Base-by-base conservation (phyloP, 37 sponge, comb jelly and placozoan species). In the Hexactinellida sp. region DNA sequence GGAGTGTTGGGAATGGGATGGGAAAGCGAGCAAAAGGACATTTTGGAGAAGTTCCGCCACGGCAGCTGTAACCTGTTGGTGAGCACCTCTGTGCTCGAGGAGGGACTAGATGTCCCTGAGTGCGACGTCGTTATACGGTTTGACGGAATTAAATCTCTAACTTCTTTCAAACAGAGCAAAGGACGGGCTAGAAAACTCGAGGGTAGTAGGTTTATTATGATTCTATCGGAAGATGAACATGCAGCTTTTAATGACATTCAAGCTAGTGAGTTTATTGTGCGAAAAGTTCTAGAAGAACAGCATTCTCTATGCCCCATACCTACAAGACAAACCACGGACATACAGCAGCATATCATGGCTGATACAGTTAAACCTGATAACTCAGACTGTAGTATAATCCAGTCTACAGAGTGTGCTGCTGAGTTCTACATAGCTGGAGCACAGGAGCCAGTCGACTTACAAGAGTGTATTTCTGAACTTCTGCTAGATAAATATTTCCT, bases 81-180 rank as follows among this genome's bases (percentile, higher is more conserved):
- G n/a, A 88, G 93, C 19, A 94, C 98, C 13, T 91, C 92, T 63
- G 95, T 93, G 36, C 82, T 92, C 0, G 98, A 97, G 87, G 98
- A 97, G 55, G 98, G 98, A 0, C 54, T 97, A n/a, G 98, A 97
- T 88, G 92, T 97, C 0, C 91, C 95, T 24, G 87, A 71, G 0
- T 97, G 98, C 82, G 90, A 94, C 71, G 37, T 94, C 0, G 95
- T 97, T 38, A 92, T 97, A 0, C 93, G 94, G 16, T 94, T 85
- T 28, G 76, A 63, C 13, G 76, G 76, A 10, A 63, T 63, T n/a
- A 63, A 23, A 23, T 63, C 76, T 21, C 76, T 63, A 23, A 10
- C 30, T 10, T 63, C 76, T 63, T 63, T 25, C 30, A 63, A 63
- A 63, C 76, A 63, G 76, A 63, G 76, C 76, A 63, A 63, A 63